Percentiles rank a stretch among this genome's conserved stretches.
Conservation (phyloP, 2,113 vertebrate species). For the Petaurus breviceps region DNA sequence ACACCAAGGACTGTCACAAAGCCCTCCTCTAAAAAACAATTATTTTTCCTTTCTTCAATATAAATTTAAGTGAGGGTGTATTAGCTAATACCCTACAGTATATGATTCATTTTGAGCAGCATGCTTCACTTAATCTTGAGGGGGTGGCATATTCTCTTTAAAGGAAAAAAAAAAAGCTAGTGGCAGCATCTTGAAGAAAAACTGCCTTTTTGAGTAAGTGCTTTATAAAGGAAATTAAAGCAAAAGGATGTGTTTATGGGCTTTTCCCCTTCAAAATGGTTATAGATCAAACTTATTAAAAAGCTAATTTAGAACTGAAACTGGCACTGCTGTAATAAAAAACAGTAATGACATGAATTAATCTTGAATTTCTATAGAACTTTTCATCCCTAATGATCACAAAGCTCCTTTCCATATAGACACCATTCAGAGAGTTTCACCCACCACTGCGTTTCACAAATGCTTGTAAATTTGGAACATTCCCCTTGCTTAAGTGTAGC, state of each 20-base stretch:
- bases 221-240: slow-evolving; percentile 80
- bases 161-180: slow-evolving; percentile 46
- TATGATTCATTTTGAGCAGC: slow-evolving; percentile 43
- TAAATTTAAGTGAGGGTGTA: slow-evolving; percentile 29
- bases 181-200: slow-evolving; percentile 72
- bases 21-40: neutral
- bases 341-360: slow-evolving; percentile 78
- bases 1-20: neutral
- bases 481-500: neutral
- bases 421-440: slow-evolving; percentile 59
- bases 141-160: slow-evolving; percentile 58
- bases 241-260: slow-evolving; percentile 74
- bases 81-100: neutral
- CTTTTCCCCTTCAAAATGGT: slow-evolving; percentile 72
- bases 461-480: slow-evolving; percentile 63
- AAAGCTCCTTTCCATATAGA: slow-evolving; percentile 43
- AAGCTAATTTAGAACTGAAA: slow-evolving; percentile 75
- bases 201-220: slow-evolving; percentile 74
- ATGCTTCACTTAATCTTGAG: slow-evolving; percentile 52
- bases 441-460: slow-evolving; percentile 59
- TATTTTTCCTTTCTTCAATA: slow-evolving; percentile 13
- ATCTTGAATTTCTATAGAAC: slow-evolving; percentile 59
- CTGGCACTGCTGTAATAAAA: slow-evolving; percentile 73
- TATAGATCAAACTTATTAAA: slow-evolving; percentile 79
- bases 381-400: slow-evolving; percentile 51